Evolutionary conservation across 2,113 vertebrate genomes (phyloP).

Genomic region (Ictidomys tridecemlineatus): DNA sequence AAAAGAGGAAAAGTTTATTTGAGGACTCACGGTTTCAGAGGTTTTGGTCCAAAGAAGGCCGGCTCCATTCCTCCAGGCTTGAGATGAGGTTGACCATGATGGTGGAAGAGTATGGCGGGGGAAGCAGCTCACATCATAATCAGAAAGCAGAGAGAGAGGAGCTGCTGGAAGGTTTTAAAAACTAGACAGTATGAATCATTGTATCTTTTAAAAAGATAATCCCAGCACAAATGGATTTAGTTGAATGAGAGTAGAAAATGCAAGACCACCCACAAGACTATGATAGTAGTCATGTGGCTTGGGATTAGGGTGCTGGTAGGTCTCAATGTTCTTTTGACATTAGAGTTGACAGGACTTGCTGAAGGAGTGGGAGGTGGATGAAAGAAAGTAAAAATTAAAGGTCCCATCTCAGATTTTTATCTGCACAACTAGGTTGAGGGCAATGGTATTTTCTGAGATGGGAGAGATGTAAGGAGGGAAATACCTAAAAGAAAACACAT

Average conservation of each 20-base stretch:
- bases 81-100: no score
- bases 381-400: not conserved
- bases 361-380: not conserved
- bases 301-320: not conserved
- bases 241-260: conserved; percentile 36
- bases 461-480: not conserved
- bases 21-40: no score
- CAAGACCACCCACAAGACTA: not conserved
- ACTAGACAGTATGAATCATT: not conserved
- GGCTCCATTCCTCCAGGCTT: no score
- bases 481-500: not conserved
- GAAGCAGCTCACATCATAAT: no score
- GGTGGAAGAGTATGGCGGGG: no score
- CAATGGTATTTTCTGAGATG: not conserved
- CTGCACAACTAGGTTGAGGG: not conserved
- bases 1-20: no score
- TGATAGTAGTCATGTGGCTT: not conserved
- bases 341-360: not conserved
- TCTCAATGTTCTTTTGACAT: not conserved
- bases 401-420: not conserved
- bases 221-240: not conserved
- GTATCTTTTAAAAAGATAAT: conserved; percentile 17
- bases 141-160: not conserved
- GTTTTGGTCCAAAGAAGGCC: no score
- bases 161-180: not conserved